Percentiles rank a stretch among this genome's conserved stretches.
phyloP scores from a whole-genome alignment of 2,797 vertebrate species.

The Characodon lateralis region DNA sequence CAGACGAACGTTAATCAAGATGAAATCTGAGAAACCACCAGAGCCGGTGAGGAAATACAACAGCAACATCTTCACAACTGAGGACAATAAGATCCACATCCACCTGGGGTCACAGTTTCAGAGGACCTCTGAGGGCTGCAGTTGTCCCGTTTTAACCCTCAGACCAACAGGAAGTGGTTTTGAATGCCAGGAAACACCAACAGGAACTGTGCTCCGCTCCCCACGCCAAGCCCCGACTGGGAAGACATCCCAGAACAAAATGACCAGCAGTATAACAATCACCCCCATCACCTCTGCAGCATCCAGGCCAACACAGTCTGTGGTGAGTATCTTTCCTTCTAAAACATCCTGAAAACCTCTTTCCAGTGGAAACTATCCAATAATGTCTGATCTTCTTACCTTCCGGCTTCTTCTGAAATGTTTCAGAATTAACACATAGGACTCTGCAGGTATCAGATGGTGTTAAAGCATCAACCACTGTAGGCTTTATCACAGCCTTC shows the following conservation, averaged over 20 bases:
- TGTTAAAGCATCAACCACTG: neutral
- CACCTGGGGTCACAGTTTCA: slow-evolving; percentile 91
- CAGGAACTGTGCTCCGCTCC: slow-evolving; percentile 87
- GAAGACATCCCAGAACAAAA: slow-evolving; percentile 82
- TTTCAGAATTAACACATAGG: slow-evolving; percentile 77
- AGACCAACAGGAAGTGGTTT: slow-evolving; percentile 77
- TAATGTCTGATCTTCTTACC: slow-evolving; percentile 46
- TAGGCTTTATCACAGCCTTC: too few relatives aligned
- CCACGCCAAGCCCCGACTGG: slow-evolving; percentile 77
- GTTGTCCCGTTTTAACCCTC: slow-evolving; percentile 78
- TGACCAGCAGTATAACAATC: slow-evolving; percentile 96
- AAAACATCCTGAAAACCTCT: neutral
- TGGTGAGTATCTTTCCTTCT: slow-evolving; percentile 81
- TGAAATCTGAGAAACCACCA: slow-evolving; percentile 87
- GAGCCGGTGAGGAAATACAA: slow-evolving; percentile 85
- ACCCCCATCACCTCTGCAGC: slow-evolving; percentile 86
- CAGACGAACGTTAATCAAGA: slow-evolving; percentile 87
- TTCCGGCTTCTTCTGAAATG: slow-evolving; percentile 81
- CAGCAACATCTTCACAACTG: slow-evolving; percentile 91
- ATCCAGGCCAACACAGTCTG: slow-evolving; percentile 85
- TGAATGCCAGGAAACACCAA: slow-evolving; percentile 83
- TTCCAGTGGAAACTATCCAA: neutral
- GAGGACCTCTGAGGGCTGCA: slow-evolving; percentile 69
- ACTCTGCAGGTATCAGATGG: slow-evolving; percentile 72
- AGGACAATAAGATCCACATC: slow-evolving; percentile 98